A percentile compares a stretch with the other conserved stretches of the same genome.
Conservation (phyloP, 2,888 invertebrate species). For the Baccha elongata region DNA sequence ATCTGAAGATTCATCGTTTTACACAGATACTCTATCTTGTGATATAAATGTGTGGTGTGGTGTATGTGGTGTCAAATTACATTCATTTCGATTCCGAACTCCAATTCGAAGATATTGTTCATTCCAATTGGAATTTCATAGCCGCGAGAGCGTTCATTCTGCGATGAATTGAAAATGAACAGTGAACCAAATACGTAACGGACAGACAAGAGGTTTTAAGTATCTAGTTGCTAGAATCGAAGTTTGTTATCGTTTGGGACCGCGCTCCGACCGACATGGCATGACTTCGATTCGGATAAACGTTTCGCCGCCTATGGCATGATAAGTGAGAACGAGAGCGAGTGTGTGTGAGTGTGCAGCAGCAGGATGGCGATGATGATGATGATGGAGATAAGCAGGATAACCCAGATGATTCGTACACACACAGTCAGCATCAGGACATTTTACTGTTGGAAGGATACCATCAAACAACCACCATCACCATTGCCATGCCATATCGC, state of each 20-base stretch:
- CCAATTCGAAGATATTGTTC: conserved; percentile 50
- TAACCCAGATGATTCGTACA: conserved; percentile 72
- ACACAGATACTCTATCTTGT: conserved; percentile 69
- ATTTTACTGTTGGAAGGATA: conserved; percentile 73
- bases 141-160: conserved; percentile 40
- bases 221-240: conserved; percentile 27
- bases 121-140: conserved; percentile 67
- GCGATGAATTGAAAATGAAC: conserved; percentile 40
- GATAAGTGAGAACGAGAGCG: conserved; percentile 63
- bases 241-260: conserved; percentile 55
- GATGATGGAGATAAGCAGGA: conserved; percentile 55
- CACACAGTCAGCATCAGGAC: conserved; percentile 74
- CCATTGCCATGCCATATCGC: conserved; percentile 33
- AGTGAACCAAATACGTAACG: conserved; percentile 21
- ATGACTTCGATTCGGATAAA: conserved; percentile 58
- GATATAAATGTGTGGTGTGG: conserved; percentile 52
- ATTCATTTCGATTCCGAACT: conserved; percentile 49
- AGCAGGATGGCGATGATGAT: conserved; percentile 53
- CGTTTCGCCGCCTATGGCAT: conserved; percentile 68
- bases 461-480: conserved; percentile 72
- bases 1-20: conserved; percentile 71
- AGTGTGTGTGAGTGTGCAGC: conserved; percentile 44
- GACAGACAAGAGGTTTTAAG: conserved; percentile 20
- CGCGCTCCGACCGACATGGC: conserved; percentile 50
- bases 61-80: conserved; percentile 59